A percentile compares a stretch with the other conserved stretches of the same genome.
These are phyloP conservation scores for Schizopygopsis malacanthus DNA, from an alignment of 2,797 vertebrate genomes.

Conservation along the genomic window DNA sequence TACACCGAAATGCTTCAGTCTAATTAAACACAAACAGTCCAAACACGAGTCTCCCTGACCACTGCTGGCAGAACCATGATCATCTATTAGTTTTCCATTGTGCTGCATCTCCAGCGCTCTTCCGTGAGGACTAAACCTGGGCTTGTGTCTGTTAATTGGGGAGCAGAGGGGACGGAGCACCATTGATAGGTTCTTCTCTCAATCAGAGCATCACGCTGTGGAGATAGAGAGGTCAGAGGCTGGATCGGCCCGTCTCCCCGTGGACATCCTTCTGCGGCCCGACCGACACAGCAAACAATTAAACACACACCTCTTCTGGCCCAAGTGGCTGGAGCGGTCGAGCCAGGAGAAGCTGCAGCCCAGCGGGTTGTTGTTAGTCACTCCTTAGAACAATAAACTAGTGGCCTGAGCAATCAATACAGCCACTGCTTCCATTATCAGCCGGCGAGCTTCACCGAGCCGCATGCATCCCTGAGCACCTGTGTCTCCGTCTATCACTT, in stretches of 20 bases:
- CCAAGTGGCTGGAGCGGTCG: slow-evolving; percentile 68
- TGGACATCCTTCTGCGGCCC: slow-evolving; percentile 75
- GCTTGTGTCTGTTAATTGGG: slow-evolving; percentile 83
- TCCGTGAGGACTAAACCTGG: slow-evolving; percentile 53
- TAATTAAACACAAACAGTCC: slow-evolving; percentile 52
- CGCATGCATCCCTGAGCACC: slow-evolving; percentile 70
- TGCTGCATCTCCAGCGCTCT: slow-evolving; percentile 46
- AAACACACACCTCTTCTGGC: slow-evolving; percentile 78
- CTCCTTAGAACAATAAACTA: slow-evolving; percentile 84
- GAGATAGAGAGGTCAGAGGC: slow-evolving; percentile 81
- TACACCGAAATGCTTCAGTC: background rate
- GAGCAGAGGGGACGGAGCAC: slow-evolving; percentile 75
- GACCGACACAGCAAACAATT: slow-evolving; percentile 84
- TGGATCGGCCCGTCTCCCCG: slow-evolving; percentile 76
- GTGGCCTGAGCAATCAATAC: slow-evolving; percentile 83
- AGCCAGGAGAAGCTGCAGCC: slow-evolving; percentile 68
- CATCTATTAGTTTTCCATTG: slow-evolving; percentile 57
- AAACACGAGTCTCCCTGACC: slow-evolving; percentile 44
- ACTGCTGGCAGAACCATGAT: slow-evolving; percentile 47
- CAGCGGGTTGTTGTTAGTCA: slow-evolving; percentile 80
- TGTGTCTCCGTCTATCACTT: slow-evolving; percentile 57
- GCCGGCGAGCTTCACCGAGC: slow-evolving; percentile 67
- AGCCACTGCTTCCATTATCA: slow-evolving; percentile 77
- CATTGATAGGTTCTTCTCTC: slow-evolving; percentile 80
- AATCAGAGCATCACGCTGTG: slow-evolving; percentile 77